Evolutionary conservation across 1,140 invertebrate species (phyloP), one percentile per base, ranked within the genome.

Genomic region (Proctacanthus coquilletti): DNA sequence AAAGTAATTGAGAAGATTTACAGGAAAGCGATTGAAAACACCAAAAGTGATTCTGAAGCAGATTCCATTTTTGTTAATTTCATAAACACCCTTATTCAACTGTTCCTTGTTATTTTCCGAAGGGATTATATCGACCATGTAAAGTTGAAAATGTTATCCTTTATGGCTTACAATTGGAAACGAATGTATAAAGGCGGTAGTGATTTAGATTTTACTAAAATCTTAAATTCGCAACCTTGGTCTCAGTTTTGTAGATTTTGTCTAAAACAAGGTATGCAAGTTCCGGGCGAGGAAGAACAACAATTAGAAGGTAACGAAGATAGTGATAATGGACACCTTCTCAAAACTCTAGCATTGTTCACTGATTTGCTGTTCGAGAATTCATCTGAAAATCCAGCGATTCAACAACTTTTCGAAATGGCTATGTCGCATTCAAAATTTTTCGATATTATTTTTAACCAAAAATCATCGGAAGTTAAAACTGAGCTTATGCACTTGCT

Each of bases 351-450:
- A 25, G 65, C 61, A 4, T 62, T 49, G n/a, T n/a, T n/a, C n/a
- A n/a, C n/a, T n/a, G n/a, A n/a, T n/a, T n/a, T n/a, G 34, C 49
- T 78, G 13, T 69, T 76, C 13, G 61, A 72, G 34, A 46, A 74
- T 1, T 60, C 75, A 13, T 78, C 75, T 42, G 44, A 19, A 10
- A 17, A 34, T 9, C 40, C 44, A 6, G 49, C 41, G 23, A 30
- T 52, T 10, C 43, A 63, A 13, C 63, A 64, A 10, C 51, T 81
- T 19, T 75, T 78, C 42, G 77, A 81, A 45, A 79, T 81, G 77
- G 66, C 72, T n/a, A 69, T 71, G 10, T 73, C 75, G 1, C 78
- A 83, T 62, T 80, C 79, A 0, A 74, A 78, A 46, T 80, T 80
- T 52, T 57, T 77, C 21, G 75, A 77, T 45, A 63, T 75, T 1